These are phyloP conservation scores for Microcebus ravelobensis DNA, from an alignment of 2,113 vertebrate species.

Conservation along the genomic window DNA sequence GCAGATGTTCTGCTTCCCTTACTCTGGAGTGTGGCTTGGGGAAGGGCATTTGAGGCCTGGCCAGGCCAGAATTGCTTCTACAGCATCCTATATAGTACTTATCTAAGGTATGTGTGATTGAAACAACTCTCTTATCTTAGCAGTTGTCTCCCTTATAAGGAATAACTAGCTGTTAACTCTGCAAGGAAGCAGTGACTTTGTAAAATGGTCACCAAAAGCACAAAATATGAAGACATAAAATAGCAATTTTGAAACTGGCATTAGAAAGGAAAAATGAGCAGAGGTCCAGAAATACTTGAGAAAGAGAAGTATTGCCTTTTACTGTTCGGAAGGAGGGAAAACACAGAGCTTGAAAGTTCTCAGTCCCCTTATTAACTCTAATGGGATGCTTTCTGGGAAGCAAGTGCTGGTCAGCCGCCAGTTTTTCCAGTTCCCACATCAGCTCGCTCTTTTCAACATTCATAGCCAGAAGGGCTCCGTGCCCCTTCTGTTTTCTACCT, in stretches of 20 bases:
- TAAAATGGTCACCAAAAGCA: not conserved
- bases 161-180: not conserved
- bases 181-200: not conserved
- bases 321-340: not conserved
- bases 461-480: not conserved
- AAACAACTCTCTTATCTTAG: not conserved
- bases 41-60: not conserved
- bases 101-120: not conserved
- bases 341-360: not conserved
- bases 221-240: not conserved
- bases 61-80: too few species aligned
- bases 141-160: not conserved
- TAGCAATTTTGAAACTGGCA: not conserved
- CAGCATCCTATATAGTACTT: not conserved
- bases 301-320: not conserved
- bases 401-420: rapidly evolving
- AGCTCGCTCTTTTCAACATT: not conserved
- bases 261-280: not conserved
- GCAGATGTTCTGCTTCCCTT: not conserved
- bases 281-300: not conserved
- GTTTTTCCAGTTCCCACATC: not conserved
- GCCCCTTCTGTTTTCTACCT: not conserved
- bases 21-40: not conserved
- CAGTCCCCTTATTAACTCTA: rapidly evolving
- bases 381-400: not conserved